Evolutionary conservation across 64 coral and sea anemone genomes (phyloP).

Genomic region (Acropora yongei): DNA sequence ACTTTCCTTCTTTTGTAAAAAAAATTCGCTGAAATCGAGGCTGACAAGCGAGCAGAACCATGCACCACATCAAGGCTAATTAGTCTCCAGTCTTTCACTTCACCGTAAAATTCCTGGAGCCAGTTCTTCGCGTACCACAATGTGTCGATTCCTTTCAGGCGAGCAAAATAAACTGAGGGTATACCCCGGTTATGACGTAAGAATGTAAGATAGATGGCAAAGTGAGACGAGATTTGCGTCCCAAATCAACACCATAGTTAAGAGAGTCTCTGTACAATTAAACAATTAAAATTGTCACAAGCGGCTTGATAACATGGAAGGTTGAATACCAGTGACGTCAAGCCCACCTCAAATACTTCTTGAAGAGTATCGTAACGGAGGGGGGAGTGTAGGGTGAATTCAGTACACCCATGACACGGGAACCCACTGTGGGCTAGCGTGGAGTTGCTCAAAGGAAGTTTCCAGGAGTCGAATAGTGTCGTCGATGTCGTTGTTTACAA

Average conservation of each 20-base stretch:
- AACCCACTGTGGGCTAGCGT: conserved; percentile 80
- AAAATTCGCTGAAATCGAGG: not conserved
- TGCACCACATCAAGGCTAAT: not conserved
- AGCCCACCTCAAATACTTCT: not conserved
- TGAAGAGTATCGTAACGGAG: not conserved
- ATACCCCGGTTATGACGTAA: not conserved
- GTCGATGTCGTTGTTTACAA: conserved; percentile 93
- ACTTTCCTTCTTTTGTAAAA: not conserved
- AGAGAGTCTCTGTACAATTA: not conserved
- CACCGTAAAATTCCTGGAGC: not conserved
- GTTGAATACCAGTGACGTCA: not conserved
- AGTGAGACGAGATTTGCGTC: not conserved
- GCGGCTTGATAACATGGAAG: not conserved
- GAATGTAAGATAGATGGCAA: not conserved
- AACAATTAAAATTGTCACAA: not conserved
- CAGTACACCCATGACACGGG: conserved; percentile 91
- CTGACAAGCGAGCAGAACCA: not conserved
- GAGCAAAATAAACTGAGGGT: not conserved
- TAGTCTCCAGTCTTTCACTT: not conserved
- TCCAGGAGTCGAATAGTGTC: conserved; percentile 85
- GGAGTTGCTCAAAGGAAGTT: conserved; percentile 63
- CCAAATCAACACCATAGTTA: not conserved
- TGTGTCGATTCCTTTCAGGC: not conserved
- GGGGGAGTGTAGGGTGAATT: not conserved
- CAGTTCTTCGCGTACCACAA: not conserved